A percentile compares a stretch with the other conserved stretches of the same genome.
These are phyloP conservation scores for Tragelaphus scriptus DNA, from an alignment of 2,113 vertebrate species.

Conservation along the genomic window DNA sequence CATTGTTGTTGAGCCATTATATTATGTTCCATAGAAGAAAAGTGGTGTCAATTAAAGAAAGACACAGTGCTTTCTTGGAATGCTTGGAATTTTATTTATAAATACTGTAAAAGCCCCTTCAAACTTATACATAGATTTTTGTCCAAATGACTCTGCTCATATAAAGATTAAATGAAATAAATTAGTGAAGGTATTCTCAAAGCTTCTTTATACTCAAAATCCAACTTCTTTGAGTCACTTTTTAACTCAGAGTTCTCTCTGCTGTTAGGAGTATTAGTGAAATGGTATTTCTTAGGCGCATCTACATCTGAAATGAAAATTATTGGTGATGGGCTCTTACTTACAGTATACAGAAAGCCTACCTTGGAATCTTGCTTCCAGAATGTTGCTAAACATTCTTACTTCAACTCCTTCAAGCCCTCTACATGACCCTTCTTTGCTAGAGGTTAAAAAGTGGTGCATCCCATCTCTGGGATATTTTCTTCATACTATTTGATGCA, in stretches of 20 bases:
- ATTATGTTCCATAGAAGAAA: not conserved
- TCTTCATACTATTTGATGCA: not conserved
- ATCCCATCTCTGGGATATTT: not conserved
- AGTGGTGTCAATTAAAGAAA: not conserved
- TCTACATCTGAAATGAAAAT: not conserved
- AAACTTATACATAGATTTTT: not conserved
- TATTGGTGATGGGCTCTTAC: not conserved
- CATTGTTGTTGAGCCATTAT: not conserved
- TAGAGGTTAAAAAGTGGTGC: not conserved
- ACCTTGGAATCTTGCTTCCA: not conserved
- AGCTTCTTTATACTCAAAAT: not conserved
- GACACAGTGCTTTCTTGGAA: not conserved
- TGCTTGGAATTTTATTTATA: constrained; percentile 20
- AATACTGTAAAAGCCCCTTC: not conserved
- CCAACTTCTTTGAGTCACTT: not conserved
- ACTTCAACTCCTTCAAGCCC: not conserved
- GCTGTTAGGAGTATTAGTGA: not conserved
- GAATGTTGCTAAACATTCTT: not conserved
- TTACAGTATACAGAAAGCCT: not conserved
- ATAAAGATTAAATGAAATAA: not conserved
- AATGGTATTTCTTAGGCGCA: not conserved
- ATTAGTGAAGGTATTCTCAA: not conserved
- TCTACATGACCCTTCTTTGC: not conserved
- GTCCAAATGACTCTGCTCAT: not conserved
- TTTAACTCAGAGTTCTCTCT: not conserved